These are phyloP conservation scores for Microplitis demolitor DNA, from an alignment of 1,140 invertebrate species.

Conservation along the genomic window DNA sequence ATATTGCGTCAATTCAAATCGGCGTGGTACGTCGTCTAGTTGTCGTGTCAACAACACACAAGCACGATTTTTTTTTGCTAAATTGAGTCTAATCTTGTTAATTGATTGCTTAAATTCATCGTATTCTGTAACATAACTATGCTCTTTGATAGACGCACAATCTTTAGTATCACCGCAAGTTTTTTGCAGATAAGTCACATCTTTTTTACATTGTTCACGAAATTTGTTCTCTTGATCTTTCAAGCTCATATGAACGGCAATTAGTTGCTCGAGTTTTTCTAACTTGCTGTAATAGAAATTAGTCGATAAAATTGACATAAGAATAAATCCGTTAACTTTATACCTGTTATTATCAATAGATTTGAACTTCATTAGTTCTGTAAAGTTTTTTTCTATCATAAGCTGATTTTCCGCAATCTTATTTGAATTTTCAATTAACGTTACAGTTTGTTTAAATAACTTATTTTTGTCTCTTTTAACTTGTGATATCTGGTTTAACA, in stretches of 20 bases:
- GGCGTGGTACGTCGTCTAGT: conserved; percentile 88
- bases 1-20: conserved; percentile 93
- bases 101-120: conserved; percentile 67
- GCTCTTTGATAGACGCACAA: conserved; percentile 43
- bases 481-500: conserved; percentile 58
- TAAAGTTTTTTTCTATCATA: conserved; percentile 46
- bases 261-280: conserved; percentile 68
- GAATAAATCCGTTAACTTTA: too few relatives aligned
- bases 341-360: conserved; percentile 52
- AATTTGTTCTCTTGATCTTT: conserved; percentile 77
- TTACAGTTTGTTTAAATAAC: conserved; percentile 45
- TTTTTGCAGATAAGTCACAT: conserved; percentile 66
- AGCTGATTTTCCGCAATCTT: conserved; percentile 38
- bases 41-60: conserved; percentile 78
- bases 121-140: conserved; percentile 57
- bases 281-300: conserved; percentile 60
- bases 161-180: conserved; percentile 62
- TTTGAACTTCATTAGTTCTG: conserved; percentile 59
- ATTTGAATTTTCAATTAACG: conserved; percentile 39
- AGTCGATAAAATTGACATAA: background rate
- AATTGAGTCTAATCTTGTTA: conserved; percentile 64
- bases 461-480: conserved; percentile 54
- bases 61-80: conserved; percentile 83
- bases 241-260: conserved; percentile 74
- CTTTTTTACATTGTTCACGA: conserved; percentile 74